Percentiles rank a stretch among this genome's conserved stretches.
Conservation (phyloP, 2,113 vertebrate genomes). For the Cinclus cinclus region DNA sequence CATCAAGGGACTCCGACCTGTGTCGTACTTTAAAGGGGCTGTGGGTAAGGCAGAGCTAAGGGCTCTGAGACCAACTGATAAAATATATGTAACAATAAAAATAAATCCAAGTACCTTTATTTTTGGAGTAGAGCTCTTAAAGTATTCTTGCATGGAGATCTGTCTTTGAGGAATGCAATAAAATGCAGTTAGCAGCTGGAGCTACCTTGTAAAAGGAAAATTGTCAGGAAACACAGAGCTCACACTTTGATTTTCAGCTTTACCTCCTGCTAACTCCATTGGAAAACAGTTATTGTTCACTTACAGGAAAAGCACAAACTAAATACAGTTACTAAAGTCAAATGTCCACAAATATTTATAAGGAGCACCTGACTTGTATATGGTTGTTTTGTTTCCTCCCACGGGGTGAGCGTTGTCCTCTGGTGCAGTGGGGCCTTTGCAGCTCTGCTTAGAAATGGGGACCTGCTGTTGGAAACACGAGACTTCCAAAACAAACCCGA, state of each 20-base stretch:
- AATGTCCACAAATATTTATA: conserved; percentile 39
- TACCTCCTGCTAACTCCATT: neutral
- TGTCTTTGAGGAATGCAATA: conserved; percentile 29
- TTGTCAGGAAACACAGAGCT: conserved; percentile 23
- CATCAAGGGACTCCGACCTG: neutral
- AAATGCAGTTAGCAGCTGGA: conserved; percentile 29
- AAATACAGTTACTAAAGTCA: conserved; percentile 40
- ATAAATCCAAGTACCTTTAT: neutral
- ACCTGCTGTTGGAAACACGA: conserved; percentile 12
- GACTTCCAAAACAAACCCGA: neutral
- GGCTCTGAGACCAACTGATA: neutral
- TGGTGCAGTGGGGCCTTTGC: conserved; percentile 28
- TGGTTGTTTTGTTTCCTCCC: conserved; percentile 52
- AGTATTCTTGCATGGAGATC: neutral
- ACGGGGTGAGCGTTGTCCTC: conserved; percentile 18
- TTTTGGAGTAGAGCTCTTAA: neutral
- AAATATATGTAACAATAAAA: neutral
- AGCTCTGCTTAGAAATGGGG: conserved; percentile 37
- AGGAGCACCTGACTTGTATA: conserved; percentile 63
- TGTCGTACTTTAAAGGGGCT: accelerated
- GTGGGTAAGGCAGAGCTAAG: neutral
- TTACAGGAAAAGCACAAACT: conserved; percentile 32
- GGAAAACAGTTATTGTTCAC: conserved; percentile 7
- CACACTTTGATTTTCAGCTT: neutral
- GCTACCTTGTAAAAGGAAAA: conserved; percentile 24